Conservation (phyloP, 2,113 vertebrate species). For the Labrus mixtus region DNA sequence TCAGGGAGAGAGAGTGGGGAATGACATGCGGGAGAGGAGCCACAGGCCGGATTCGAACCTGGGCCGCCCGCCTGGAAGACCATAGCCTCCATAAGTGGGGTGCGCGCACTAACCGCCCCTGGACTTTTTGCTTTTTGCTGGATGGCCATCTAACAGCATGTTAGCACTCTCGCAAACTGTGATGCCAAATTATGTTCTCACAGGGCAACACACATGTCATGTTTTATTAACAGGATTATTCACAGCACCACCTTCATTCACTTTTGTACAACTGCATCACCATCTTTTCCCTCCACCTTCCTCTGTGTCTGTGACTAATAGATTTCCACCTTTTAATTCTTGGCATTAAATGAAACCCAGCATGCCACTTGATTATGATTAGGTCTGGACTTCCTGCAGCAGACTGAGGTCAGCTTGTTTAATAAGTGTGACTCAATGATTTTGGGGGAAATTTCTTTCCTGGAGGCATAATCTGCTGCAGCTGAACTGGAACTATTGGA, state of each 20-base stretch:
- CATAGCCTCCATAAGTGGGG: too few species aligned
- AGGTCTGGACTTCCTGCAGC: conserved; percentile 23
- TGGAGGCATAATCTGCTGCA: conserved; percentile 23
- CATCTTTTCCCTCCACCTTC: not conserved
- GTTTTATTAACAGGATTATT: not conserved
- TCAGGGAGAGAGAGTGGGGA: too few species aligned
- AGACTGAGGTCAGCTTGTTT: conserved; percentile 36
- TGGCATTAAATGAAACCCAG: conserved; percentile 24
- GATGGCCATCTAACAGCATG: too few species aligned
- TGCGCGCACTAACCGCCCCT: too few species aligned
- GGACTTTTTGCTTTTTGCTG: too few species aligned
- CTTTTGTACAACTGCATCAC: not conserved
- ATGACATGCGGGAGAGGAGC: too few species aligned
- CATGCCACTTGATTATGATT: conserved; percentile 32
- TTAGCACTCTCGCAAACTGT: too few species aligned
- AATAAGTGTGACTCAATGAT: conserved; percentile 44
- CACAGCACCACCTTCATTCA: not conserved
- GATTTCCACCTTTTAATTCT: not conserved
- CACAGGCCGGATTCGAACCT: too few species aligned
- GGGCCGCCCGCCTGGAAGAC: too few species aligned
- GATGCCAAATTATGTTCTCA: not conserved
- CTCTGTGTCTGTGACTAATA: conserved; percentile 16
- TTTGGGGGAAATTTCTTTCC: conserved; percentile 22
- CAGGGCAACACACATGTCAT: not conserved
- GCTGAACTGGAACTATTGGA: conserved; percentile 17